phyloP scores from a whole-genome alignment of 2,888 invertebrate species.

The Dryococelus australis region DNA sequence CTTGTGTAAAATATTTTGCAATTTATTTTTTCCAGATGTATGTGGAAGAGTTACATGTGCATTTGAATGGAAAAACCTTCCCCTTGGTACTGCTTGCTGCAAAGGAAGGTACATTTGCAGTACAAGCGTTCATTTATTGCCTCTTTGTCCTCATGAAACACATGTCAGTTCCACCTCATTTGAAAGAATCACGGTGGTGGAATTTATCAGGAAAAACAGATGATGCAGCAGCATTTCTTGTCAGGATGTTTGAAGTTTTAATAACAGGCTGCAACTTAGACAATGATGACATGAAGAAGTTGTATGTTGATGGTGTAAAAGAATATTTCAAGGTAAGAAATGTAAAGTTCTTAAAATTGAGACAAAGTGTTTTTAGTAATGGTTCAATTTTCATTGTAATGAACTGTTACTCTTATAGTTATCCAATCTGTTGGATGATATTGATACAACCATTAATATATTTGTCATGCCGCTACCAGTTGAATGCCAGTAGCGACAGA shows the following conservation, averaged over 20 bases:
- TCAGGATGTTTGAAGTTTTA: slow-evolving; percentile 61
- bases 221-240: slow-evolving; percentile 46
- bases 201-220: slow-evolving; percentile 41
- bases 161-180: slow-evolving; percentile 61
- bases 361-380: too few species aligned
- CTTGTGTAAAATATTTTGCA: too few species aligned
- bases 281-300: not conserved
- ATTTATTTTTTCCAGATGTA: slow-evolving; percentile 27
- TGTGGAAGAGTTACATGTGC: not conserved
- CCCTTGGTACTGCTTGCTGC: slow-evolving; percentile 51
- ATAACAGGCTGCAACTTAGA: slow-evolving; percentile 59
- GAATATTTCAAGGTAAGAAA: slow-evolving; percentile 40
- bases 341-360: slow-evolving; percentile 49
- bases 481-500: too few species aligned
- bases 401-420: too few species aligned
- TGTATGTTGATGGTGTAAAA: slow-evolving; percentile 30
- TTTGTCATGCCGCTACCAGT: too few species aligned
- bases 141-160: slow-evolving; percentile 62
- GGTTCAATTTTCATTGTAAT: too few species aligned
- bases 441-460: too few species aligned
- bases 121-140: slow-evolving; percentile 66
- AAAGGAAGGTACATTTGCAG: slow-evolving; percentile 61
- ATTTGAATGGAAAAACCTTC: not conserved
- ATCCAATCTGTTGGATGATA: too few species aligned
- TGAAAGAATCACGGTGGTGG: slow-evolving; percentile 57